Percentiles rank a stretch among this genome's conserved stretches.
Evolutionary conservation across 2,888 invertebrate species (phyloP).

Genomic region (Cryptus armator): DNA sequence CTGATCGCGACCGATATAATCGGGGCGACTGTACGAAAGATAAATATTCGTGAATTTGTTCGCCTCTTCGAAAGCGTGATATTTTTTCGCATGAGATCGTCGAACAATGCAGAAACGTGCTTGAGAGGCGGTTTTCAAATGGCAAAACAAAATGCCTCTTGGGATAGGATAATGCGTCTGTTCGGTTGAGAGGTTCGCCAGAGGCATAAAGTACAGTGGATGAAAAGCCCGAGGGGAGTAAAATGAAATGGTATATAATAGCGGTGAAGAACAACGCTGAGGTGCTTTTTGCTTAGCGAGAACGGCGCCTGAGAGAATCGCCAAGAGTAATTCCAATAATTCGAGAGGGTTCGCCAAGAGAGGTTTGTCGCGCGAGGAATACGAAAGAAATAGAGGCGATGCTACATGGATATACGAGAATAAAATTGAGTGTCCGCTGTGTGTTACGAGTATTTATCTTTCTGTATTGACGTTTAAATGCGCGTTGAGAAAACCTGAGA

Average conservation of each 20-base stretch:
- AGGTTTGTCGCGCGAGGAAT: neutral
- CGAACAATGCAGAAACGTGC: neutral
- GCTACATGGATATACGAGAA: neutral
- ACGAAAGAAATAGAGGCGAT: neutral
- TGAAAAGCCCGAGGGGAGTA: constrained; percentile 4
- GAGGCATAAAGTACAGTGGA: constrained; percentile 12
- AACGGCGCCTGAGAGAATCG: neutral
- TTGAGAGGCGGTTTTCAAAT: constrained; percentile 24
- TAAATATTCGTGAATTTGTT: too few species aligned
- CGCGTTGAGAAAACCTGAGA: too few species aligned
- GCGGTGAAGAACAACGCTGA: neutral
- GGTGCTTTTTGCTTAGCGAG: constrained; percentile 1
- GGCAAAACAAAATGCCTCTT: constrained; percentile 15
- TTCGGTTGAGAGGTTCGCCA: neutral
- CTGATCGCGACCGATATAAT: too few species aligned
- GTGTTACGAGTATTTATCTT: neutral
- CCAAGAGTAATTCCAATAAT: constrained; percentile 22
- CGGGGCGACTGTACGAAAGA: too few species aligned
- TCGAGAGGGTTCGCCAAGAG: constrained; percentile 27
- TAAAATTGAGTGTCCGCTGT: neutral
- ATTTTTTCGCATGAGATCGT: too few species aligned
- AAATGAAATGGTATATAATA: constrained; percentile 16
- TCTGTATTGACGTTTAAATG: neutral
- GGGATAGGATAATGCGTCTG: constrained; percentile 10
- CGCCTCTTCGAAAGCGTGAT: too few species aligned